Conservation (phyloP, 2,113 vertebrate species). For the Triplophysa dalaica region DNA sequence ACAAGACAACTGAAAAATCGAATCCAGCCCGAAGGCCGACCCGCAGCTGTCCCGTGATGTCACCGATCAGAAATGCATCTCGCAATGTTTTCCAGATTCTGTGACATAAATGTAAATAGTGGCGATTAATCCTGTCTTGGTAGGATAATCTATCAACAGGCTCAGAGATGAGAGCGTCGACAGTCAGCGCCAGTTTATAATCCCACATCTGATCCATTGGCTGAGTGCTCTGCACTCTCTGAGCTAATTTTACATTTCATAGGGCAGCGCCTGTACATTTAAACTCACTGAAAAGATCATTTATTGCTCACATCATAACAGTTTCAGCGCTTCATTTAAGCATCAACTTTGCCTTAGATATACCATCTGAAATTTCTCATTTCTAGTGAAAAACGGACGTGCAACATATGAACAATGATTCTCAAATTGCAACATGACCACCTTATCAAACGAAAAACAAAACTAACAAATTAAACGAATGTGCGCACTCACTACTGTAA, state of each 20-base stretch:
- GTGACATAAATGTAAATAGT: conserved; percentile 70
- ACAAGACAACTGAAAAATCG: conserved; percentile 47
- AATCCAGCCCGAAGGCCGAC: conserved; percentile 61
- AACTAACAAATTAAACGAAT: too few species aligned
- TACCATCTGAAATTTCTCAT: too few species aligned
- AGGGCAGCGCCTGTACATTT: conserved; percentile 54
- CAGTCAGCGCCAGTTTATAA: conserved; percentile 63
- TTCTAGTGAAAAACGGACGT: too few species aligned
- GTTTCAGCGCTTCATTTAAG: too few species aligned
- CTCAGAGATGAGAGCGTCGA: conserved; percentile 64
- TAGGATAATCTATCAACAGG: conserved; percentile 69
- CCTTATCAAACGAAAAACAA: too few species aligned
- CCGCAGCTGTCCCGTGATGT: conserved; percentile 54
- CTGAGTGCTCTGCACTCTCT: conserved; percentile 55
- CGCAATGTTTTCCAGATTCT: conserved; percentile 54
- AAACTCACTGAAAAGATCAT: conserved; percentile 29
- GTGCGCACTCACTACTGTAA: too few species aligned
- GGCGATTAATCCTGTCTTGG: conserved; percentile 68
- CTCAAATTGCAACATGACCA: too few species aligned
- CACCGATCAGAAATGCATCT: conserved; percentile 57
- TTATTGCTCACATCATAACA: too few species aligned
- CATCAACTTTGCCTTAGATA: too few species aligned
- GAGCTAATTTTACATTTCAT: conserved; percentile 58
- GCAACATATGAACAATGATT: too few species aligned
- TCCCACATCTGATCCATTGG: conserved; percentile 67